Evolutionary conservation across 2,797 vertebrate genomes (phyloP).

Genomic region (Dryobates pubescens): DNA sequence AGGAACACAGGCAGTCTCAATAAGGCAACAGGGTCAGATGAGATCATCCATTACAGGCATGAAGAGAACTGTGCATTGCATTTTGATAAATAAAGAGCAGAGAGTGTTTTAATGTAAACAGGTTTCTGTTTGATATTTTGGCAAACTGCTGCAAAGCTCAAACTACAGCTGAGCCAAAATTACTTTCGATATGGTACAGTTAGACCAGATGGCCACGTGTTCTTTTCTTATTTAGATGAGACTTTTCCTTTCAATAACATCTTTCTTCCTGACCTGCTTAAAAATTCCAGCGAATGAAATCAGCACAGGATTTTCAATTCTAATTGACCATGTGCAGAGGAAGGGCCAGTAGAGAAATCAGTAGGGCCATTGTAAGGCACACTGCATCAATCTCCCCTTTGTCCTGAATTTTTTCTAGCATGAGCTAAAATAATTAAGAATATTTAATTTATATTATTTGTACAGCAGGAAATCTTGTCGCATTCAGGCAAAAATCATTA

Average conservation of each 20-base stretch:
- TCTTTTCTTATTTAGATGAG: slow-evolving; percentile 85
- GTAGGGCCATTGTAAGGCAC: slow-evolving; percentile 77
- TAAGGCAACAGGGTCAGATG: slow-evolving; percentile 44
- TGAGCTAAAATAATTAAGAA: slow-evolving; percentile 73
- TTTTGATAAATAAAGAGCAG: slow-evolving; percentile 52
- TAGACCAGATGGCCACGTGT: slow-evolving; percentile 79
- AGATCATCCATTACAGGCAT: slow-evolving; percentile 68
- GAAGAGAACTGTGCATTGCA: slow-evolving; percentile 25
- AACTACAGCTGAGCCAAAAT: slow-evolving; percentile 65
- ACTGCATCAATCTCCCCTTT: slow-evolving; percentile 79
- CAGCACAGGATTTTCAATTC: slow-evolving; percentile 84
- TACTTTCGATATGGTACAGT: slow-evolving; percentile 74
- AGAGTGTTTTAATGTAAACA: slow-evolving; percentile 58
- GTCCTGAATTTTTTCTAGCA: slow-evolving; percentile 64
- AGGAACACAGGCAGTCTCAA: slow-evolving; percentile 35
- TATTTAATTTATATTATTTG: slow-evolving; percentile 71
- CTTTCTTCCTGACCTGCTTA: slow-evolving; percentile 85
- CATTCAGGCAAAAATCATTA: background rate
- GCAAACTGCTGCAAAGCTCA: slow-evolving; percentile 61
- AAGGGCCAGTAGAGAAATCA: slow-evolving; percentile 78
- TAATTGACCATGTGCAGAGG: slow-evolving; percentile 83
- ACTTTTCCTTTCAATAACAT: slow-evolving; percentile 85
- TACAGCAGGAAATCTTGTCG: slow-evolving; percentile 3
- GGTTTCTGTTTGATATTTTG: slow-evolving; percentile 62
- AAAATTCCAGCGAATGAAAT: slow-evolving; percentile 85